Evolutionary conservation across 1,140 invertebrate species (phyloP), one percentile per base, ranked within the genome.

Genomic region (Drosophila pseudoobscura): DNA sequence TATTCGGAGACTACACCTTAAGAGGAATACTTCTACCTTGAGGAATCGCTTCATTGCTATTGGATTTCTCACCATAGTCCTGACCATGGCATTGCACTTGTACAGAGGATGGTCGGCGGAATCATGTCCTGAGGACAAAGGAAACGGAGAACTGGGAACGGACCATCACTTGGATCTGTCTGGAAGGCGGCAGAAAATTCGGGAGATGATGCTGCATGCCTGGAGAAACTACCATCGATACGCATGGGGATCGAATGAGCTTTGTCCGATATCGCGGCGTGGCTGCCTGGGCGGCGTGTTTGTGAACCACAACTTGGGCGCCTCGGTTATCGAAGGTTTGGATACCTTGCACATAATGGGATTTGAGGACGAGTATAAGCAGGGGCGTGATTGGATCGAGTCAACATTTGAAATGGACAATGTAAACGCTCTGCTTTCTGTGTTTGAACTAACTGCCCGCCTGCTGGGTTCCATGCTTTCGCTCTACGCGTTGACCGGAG

Each of bases 341-440:
- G 98, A 99, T 92, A 99, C 99, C 0, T 93, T 99, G 4, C 98
- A 97, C 91, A 95, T 99, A 50, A 99, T 99, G 98, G 98, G 97
- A 1, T 92, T 99, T 58, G 93, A 95, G 50, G 95, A 99, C n/a
- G 97, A 99, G 91, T 99, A 96, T 92, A 95, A 97, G 64, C 95
- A 96, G 74, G 98, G 96, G 1, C 93, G 96, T 17, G 95, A 99
- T 78, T 99, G 98, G 98, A 95, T 99, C 35, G 95, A 94, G 0
- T 93, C 96, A 26, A 95, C 96, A 89, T 94, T 99, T 26, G 94
- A 96, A 78, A 95, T 99, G 49, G 94, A 96, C 83, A 93, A 95
- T 80, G 96, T 98, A 90, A 94, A 95, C 80, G 93, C 95, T 2
- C 97, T 99, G 75, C 93, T 99, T 69, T 99, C 98, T 0, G 97